Evolutionary conservation across 2,113 vertebrate species (phyloP).

Genomic region (Periophthalmus modestus): DNA sequence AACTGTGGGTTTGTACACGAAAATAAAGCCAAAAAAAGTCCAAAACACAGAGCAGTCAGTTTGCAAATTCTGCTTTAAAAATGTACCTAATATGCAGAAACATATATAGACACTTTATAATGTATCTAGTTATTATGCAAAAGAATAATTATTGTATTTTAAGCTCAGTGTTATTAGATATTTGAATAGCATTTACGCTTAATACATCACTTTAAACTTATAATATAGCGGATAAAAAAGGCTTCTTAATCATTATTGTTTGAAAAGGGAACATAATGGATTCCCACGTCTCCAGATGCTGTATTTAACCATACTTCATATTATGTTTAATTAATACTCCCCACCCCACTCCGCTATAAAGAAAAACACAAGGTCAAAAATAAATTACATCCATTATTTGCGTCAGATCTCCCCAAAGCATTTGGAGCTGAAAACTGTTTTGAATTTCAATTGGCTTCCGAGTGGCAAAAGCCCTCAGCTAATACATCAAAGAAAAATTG

Average conservation of each 20-base stretch:
- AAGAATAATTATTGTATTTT: not conserved
- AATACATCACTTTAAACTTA: not conserved
- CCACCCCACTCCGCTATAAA: conserved; percentile 33
- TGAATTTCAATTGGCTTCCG: conserved; percentile 85
- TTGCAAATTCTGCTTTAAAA: no score
- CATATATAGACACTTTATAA: not conserved
- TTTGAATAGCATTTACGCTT: not conserved
- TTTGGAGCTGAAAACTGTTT: conserved; percentile 78
- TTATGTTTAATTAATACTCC: conserved; percentile 77
- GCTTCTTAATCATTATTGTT: conserved; percentile 9
- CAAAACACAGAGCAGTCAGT: not conserved
- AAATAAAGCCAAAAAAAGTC: not conserved
- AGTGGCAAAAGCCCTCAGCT: conserved; percentile 83
- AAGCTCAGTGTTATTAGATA: not conserved
- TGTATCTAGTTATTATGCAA: not conserved
- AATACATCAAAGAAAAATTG: conserved; percentile 86
- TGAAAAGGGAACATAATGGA: conserved; percentile 31
- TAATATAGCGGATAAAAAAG: not conserved
- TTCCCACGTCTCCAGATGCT: conserved; percentile 53
- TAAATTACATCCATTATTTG: conserved; percentile 84
- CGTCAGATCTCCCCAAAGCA: conserved; percentile 80
- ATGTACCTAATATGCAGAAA: not conserved
- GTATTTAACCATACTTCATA: conserved; percentile 52
- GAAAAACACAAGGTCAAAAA: conserved; percentile 81
- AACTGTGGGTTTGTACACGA: not conserved